Base-by-base conservation (phyloP, 2,888 invertebrate genomes). In the Kryphioiulus occultus region DNA sequence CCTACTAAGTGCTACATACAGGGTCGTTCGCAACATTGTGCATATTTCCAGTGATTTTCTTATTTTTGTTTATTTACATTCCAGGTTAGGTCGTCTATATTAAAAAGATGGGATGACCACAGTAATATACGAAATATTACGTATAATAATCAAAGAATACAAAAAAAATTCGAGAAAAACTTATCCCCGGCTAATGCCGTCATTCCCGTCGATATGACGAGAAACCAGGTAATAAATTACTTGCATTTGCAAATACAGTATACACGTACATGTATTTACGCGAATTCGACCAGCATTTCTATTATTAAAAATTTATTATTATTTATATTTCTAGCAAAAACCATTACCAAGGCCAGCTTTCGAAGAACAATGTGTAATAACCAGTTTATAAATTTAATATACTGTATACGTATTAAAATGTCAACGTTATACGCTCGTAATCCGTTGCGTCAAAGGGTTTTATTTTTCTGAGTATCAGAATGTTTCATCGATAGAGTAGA, bases 331-430 rank as follows among this genome's bases (percentile, higher is more conserved):
- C 2, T 30, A 78, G 78, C 15, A 78, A 30, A 78, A 78, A 78
- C 1, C 78, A 78, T 30, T 12, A 15, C 78, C 78, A 12, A 78
- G 78, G 30, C 30, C 26, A 26, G 30, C 78, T 26, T 78, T 78
- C 26, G 78, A 78, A 78, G 78, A 78, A 26, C 78, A 30, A 10
- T 78, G 30, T 78, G 78, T 78, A 78, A 78, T 78, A 78, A 78
- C 78, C 26, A 78, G 78, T 78, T 78, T 78, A 78, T 78, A 30
- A 78, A 15, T 15, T 78, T 12, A 78, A 78, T 78, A 68, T 30
- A 68, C n/a, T n/a, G n/a, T n/a, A n/a, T n/a, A 68, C 15, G 78
- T 17, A 78, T 78, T 78, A 78, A 78, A 78, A 78, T 15, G 30
- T 30, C 15, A 78, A 26, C 78, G 30, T 78, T 26, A 78, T 30